Evolutionary conservation across 2,113 vertebrate species (phyloP), one percentile per base, ranked within the genome.

Genomic region (Dendropsophus ebraccatus): DNA sequence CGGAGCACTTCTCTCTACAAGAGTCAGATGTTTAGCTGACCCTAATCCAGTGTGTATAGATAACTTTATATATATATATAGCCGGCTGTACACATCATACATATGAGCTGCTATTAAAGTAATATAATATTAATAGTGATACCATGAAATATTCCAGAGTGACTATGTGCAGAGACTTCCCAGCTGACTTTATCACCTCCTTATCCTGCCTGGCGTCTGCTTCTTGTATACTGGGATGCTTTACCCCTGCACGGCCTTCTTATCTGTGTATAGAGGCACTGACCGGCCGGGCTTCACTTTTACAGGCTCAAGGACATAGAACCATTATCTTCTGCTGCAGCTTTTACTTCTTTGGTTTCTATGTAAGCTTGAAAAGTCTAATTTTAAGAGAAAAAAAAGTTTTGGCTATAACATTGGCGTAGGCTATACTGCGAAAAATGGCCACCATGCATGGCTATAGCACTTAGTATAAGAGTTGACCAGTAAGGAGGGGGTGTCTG

Each of bases 241-340:
- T 49, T 75, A n/a, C 73, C 47, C 47, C 3, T 56, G 50, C 19
- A 23, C 5, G 30, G 30, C 30, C 47, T 50, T 30, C 30, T 73
- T 83, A 83, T 83, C 65, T 83, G 8, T 72, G 49, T 37, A 49
- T 35, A 16, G 37, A n/a, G 67, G 47, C 81, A 17, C 30, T 83
- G 81, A 83, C 81, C 81, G 56, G 4, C 17, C 37, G 81, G 67
- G 1, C 81, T 37, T 25, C 30, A 52, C 47, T 49, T 41, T 13
- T 56, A 12, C 11, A 56, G 58, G 52, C 52, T 56, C 76, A 79
- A 56, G 76, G 76, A 54, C 52, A 14, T 58, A 23, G 37, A 37
- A n/a, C 52, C 30, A 37, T 58, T 79, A 23, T 10, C 28, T 35
- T n/a, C 2, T 35, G 21, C 30, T 58, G 32, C 14, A 23, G 19